phyloP scores from a whole-genome alignment of 2,113 vertebrate genomes.

The Cebus imitator region DNA sequence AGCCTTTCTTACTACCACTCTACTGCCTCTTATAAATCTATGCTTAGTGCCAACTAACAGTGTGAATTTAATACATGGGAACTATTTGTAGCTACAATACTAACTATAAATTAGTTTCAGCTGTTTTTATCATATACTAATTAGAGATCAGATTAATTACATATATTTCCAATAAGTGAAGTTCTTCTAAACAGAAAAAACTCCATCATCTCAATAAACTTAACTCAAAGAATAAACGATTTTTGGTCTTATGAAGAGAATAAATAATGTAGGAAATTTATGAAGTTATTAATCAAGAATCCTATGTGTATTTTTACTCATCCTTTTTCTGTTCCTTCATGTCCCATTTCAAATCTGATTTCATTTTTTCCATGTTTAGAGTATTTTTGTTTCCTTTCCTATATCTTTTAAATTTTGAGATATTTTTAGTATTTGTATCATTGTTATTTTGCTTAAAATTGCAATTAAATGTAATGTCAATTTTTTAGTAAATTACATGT shows the following conservation, averaged over 20 bases:
- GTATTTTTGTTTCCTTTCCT: no score
- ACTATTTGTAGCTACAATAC: neutral
- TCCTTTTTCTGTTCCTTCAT: neutral
- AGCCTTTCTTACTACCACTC: neutral
- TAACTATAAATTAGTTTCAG: neutral
- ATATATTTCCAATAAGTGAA: neutral
- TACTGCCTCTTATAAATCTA: neutral
- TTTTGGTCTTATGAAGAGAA: neutral
- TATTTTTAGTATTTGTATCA: neutral
- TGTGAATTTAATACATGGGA: neutral
- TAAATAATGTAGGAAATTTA: neutral
- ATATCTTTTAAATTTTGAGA: neutral
- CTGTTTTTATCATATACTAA: neutral
- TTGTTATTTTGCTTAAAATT: neutral
- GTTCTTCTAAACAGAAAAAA: neutral
- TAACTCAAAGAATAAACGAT: neutral
- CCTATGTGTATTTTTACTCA: neutral
- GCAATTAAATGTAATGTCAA: neutral
- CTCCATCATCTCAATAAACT: neutral
- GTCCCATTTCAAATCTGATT: neutral
- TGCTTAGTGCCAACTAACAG: neutral
- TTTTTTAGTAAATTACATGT: neutral
- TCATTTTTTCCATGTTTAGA: neutral
- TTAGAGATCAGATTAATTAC: neutral
- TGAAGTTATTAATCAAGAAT: neutral